Base-by-base conservation (phyloP, 2,888 invertebrate species). In the Melikaiella ostensackeni region DNA sequence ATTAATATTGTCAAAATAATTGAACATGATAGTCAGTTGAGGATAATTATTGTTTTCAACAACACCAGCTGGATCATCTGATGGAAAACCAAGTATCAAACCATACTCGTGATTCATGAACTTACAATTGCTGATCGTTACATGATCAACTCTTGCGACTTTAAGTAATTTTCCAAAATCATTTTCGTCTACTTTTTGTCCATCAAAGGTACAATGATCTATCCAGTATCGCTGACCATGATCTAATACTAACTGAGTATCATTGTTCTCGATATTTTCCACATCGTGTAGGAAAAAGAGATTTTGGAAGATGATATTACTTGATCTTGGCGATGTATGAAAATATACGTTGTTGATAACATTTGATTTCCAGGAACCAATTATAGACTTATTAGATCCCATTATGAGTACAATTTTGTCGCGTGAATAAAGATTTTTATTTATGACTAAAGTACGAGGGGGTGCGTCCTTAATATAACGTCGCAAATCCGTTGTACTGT, bases 181-280 rank as follows among this genome's bases (percentile, higher is more conserved):
- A 9, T 55, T 8, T 55, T n/a, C 3, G 50, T 55, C 21, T 55
- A 55, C 19, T 2, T 3, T n/a, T 3, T 8, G 3, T 3, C 50
- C 50, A 21, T 55, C 50, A 55, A 55, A 55, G 50, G n/a, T 55
- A 55, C 50, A 55, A 21, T 55, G 50, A 5, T 55, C 50, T 55
- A 55, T 55, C 50, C 50, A 55, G 50, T 55, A 55, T 21, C 21
- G n/a, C 21, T 21, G 2, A 21, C 50, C 50, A 55, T 55, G 21
- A 55, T 55, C 50, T 21, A 55, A 9, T n/a, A 55, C 21, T 21
- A 55, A 55, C 50, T 55, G 50, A 21, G 50, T 55, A 55, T 55
- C 50, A 55, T 19, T 19, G 50, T 55, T 55, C 3, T 9, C 50
- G 50, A 55, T 55, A 21, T 55, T 55, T 21, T 55, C 9, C 21